A percentile compares a stretch with the other conserved stretches of the same genome.
phyloP scores from a whole-genome alignment of 2,888 invertebrate species.

The Acanthosepion pharaonis region DNA sequence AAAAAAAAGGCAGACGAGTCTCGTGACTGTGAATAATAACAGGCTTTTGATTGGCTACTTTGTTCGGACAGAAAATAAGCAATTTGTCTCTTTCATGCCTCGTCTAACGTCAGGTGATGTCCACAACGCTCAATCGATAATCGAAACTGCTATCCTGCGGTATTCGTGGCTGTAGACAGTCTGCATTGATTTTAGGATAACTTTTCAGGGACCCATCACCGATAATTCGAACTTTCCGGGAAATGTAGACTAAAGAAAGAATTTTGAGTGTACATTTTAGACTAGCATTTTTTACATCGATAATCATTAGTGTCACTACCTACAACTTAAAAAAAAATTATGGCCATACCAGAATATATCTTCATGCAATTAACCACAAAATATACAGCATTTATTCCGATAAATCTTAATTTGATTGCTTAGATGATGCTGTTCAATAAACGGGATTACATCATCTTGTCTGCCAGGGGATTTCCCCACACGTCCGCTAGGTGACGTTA shows the following conservation, averaged over 20 bases:
- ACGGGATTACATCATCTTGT: too few relatives aligned
- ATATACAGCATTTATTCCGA: too few relatives aligned
- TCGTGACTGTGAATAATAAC: background rate
- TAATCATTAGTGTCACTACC: background rate
- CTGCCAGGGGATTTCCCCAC: too few relatives aligned
- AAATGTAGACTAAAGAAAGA: background rate
- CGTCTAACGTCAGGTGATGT: background rate
- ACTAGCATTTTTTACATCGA: background rate
- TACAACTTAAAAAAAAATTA: too few relatives aligned
- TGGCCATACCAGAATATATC: too few relatives aligned
- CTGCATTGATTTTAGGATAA: background rate
- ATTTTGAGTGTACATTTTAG: background rate
- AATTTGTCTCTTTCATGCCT: background rate
- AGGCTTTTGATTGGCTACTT: slow-evolving; percentile 22
- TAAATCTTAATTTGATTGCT: too few relatives aligned
- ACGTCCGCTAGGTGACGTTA: too few relatives aligned
- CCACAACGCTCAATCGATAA: background rate
- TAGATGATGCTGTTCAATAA: too few relatives aligned
- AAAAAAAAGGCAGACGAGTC: background rate
- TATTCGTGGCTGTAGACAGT: background rate
- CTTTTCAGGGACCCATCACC: background rate
- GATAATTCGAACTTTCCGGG: slow-evolving; percentile 17
- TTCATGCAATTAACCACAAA: too few relatives aligned
- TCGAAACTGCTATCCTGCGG: background rate
- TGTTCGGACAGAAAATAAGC: background rate